Base-by-base conservation (phyloP, 2,797 vertebrate genomes). In the Enteromius trimaculatus region DNA sequence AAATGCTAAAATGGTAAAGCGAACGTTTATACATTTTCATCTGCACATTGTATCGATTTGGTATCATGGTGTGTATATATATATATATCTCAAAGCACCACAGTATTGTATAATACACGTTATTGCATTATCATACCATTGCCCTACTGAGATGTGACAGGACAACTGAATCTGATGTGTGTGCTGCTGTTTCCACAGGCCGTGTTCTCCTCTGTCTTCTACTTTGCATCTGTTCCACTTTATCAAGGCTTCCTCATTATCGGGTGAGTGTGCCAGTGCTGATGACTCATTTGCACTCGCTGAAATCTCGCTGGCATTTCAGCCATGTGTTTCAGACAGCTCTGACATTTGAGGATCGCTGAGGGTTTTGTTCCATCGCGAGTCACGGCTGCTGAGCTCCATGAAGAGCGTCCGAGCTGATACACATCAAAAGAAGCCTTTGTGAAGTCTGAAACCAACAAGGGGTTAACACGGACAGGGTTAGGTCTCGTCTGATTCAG, bases 211-310 rank as follows among this genome's bases (percentile, higher is more conserved):
- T 99, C 97, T 0, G 97, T 99, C 14, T 99, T 99, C 94, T 98
- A 97, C 92, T 99, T 99, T 19, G 98, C 98, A 37, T 99, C 98
- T 0, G 97, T 99, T 62, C 97, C 98, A 4, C 97, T 99, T 88
- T 99, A 99, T 91, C 98, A 99, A 95, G 98, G 98, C 85, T 99
- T 99, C 91, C 96, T 99, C 91, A 96, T 97, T 81, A 97, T 99
- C 29, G 98, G 97, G 97, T 99, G 93, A 97, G 95, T 90, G 51
- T 83, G 80, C 83, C 85, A 83, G 79, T 72, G 75, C 55, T 19
- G 83, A 89, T 93, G 93, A 93, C 92, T 92, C 91, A 88, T 87
- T 76, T 75, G 83, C 47, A 17, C 84, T 84, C 21, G 21, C 23
- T 84, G 81, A 87, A 86, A 92, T 90, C 90, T 83, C 71, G 1